These are phyloP conservation scores for Gymnoscopelus braueri DNA, from an alignment of 2,797 vertebrate species.

Conservation along the genomic window DNA sequence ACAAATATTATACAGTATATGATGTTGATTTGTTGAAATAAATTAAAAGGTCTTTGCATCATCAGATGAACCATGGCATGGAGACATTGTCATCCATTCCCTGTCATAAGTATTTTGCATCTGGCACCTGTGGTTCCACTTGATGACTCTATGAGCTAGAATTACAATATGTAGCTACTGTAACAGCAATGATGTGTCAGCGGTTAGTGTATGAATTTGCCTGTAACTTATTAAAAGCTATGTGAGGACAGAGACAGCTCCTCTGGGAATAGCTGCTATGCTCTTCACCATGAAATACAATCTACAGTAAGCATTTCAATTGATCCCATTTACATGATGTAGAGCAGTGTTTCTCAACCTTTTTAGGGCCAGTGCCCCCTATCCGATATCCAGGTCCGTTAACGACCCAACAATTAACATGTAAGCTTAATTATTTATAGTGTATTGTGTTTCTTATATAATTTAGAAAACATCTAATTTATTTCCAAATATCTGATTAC, in stretches of 20 bases:
- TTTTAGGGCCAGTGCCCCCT: too few species aligned
- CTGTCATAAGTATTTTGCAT: slow-evolving; percentile 56
- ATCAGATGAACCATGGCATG: not conserved
- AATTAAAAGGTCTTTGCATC: slow-evolving; percentile 4
- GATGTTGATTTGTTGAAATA: slow-evolving; percentile 26
- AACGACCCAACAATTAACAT: too few species aligned
- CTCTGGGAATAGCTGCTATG: slow-evolving; percentile 45
- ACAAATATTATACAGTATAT: slow-evolving; percentile 3
- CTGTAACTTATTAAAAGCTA: slow-evolving; percentile 65
- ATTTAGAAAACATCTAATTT: too few species aligned
- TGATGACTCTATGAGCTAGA: slow-evolving; percentile 51
- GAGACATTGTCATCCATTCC: slow-evolving; percentile 40
- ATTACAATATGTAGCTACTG: slow-evolving; percentile 33
- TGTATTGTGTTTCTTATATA: too few species aligned
- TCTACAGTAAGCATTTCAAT: too few species aligned
- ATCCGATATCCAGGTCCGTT: too few species aligned
- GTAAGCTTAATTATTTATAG: too few species aligned
- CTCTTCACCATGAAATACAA: slow-evolving; percentile 19
- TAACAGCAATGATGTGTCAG: slow-evolving; percentile 41
- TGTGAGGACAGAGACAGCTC: slow-evolving; percentile 52
- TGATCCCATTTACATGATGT: too few species aligned
- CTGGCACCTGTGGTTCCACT: slow-evolving; percentile 73
- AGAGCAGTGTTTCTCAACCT: too few species aligned
- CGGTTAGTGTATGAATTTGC: slow-evolving; percentile 69
- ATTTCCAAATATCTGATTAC: too few species aligned